A percentile compares a stretch with the other conserved stretches of the same genome.
These are phyloP conservation scores for Drosophila parvula DNA, from an alignment of 1,140 invertebrate species.

Conservation along the genomic window DNA sequence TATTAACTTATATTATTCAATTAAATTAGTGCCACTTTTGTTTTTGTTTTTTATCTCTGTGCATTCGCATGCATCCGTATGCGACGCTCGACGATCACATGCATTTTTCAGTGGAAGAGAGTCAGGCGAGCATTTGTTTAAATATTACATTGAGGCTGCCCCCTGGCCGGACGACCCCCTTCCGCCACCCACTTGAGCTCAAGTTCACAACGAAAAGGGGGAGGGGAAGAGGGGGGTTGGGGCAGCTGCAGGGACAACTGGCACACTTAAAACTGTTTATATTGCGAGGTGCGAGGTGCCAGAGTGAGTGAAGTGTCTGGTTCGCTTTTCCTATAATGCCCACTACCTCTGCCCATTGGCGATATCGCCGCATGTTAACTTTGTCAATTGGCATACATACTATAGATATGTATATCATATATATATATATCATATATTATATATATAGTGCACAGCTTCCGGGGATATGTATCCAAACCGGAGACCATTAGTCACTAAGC, in stretches of 20 bases:
- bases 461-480: constrained; percentile 1
- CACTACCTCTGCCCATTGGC: constrained; percentile 1
- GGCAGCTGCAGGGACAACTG: constrained; percentile 33
- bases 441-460: constrained; percentile 42
- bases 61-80: constrained; percentile 1
- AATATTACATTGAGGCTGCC: constrained; percentile 38
- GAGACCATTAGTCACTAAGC: constrained; percentile 33
- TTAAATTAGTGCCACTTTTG: not conserved
- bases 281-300: constrained; percentile 20
- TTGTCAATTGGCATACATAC: constrained; percentile 55
- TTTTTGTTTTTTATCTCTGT: not conserved
- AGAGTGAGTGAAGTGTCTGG: constrained; percentile 32
- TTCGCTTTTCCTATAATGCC: constrained; percentile 16
- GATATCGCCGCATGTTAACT: constrained; percentile 49
- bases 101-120: constrained; percentile 52
- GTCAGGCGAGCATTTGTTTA: constrained; percentile 54
- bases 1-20: not conserved
- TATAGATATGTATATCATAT: not conserved
- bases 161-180: not conserved
- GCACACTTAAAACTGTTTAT: constrained; percentile 47
- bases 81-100: constrained; percentile 30
- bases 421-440: not conserved
- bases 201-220: constrained; percentile 33
- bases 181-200: constrained; percentile 42
- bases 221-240: not conserved